A percentile compares a stretch with the other conserved stretches of the same genome.
Evolutionary conservation across 2,888 invertebrate genomes (phyloP).

Genomic region (Drosophila greeni): DNA sequence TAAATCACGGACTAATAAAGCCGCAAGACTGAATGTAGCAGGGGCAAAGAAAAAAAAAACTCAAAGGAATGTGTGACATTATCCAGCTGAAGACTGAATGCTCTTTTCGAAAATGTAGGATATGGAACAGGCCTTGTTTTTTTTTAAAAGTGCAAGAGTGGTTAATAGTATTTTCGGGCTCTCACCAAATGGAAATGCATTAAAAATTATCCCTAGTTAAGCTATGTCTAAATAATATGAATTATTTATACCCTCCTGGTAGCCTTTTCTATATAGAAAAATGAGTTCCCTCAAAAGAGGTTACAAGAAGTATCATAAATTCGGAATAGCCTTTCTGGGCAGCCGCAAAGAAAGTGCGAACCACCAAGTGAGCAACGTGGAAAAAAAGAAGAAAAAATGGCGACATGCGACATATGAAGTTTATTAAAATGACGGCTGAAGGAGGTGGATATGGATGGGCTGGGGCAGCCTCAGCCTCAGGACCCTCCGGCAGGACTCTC

Average conservation of each 20-base stretch:
- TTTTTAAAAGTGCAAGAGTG: not conserved
- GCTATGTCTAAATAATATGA: not conserved
- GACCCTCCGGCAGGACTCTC: conserved; percentile 6
- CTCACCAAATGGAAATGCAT: no score
- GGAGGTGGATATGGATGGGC: conserved; percentile 18
- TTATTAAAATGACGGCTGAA: conserved; percentile 71
- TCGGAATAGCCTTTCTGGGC: not conserved
- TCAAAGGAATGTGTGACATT: not conserved
- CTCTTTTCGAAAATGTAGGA: not conserved
- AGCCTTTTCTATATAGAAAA: not conserved
- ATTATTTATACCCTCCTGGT: not conserved
- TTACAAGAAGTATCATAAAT: not conserved
- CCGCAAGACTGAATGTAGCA: conserved; percentile 69
- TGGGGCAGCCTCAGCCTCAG: not conserved
- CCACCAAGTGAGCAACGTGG: conserved; percentile 44
- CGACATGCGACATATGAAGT: conserved; percentile 77
- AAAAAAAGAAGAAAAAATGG: conserved; percentile 63
- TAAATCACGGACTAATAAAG: conserved; percentile 76
- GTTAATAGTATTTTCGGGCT: not conserved
- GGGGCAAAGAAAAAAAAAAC: conserved; percentile 22
- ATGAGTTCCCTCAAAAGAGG: not conserved
- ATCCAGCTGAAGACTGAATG: not conserved
- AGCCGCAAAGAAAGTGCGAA: conserved; percentile 11
- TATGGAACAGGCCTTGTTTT: not conserved
- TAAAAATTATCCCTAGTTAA: not conserved